Base-by-base conservation (phyloP, 2,888 invertebrate genomes). In the Hypselothyrea guttata region DNA sequence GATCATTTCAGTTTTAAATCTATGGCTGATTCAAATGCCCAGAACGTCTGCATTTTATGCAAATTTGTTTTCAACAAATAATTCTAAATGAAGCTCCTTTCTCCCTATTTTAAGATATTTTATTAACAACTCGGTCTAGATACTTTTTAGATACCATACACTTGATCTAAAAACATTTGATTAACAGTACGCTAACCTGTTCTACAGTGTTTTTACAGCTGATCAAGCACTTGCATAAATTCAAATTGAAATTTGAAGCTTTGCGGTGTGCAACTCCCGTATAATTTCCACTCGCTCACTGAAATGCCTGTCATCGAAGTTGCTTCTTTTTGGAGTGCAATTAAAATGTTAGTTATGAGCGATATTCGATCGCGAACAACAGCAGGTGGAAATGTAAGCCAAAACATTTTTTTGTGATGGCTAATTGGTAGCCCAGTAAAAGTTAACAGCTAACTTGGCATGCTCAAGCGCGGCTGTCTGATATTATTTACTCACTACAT, bases 321-420 rank as follows among this genome's bases (percentile, higher is more conserved):
- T 63, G 35, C 7, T 30, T n/a, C 9, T 30, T 3, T 30, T 11
- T n/a, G 7, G 53, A 52, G 52, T 45, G 57, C 71, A 74, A 65
- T 81, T 73, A 83, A 71, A 52, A 56, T 62, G 58, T 61, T 46
- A 79, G 60, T 71, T 68, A 75, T 78, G 71, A 71, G 42, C 59
- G 44, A 59, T 52, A 45, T 42, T 13, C 7, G n/a, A 8, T 9
- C 35, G 9, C 9, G 16, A 13, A 8, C 57, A 31, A 18, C 47
- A 60, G 22, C 81, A 76, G 75, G 74, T 76, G 75, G 75, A 73
- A 76, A 76, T 76, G 76, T 62, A 64, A 79, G 63, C 63, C 64
- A 48, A 44, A n/a, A 58, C 45, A 42, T 52, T 55, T 63, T 72
- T 78, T 78, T 62, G 67, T 57, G 63, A 12, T 55, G 28, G 42